Base-by-base conservation (phyloP, 2,888 invertebrate genomes). In the Callinectes sapidus region DNA sequence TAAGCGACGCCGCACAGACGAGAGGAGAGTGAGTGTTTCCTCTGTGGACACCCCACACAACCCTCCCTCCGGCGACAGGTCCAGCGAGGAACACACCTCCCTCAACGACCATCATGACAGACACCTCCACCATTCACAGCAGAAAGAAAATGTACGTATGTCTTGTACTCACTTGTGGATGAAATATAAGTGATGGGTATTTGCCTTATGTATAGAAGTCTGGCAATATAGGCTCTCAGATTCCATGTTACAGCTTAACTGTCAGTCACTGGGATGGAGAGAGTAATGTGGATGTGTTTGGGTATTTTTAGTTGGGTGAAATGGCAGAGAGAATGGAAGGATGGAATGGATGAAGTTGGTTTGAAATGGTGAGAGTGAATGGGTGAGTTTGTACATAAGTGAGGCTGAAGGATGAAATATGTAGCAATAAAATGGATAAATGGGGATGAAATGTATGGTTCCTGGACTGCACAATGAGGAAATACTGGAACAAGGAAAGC, bases 1-100 rank as follows among this genome's bases (percentile, higher is more conserved):
- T 6, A 93, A 93, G 91, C 89, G 89, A 61, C 90, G 91, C 16
- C 87, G 91, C 48, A 88, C 91, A 13, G 92, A 93, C 35, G 92
- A 93, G 61, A 28, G 91, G 32, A 93, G 91, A 71, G 89, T 71
- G 35, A 89, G 89, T n/a, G 55, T 66, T 10, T 89, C 89, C 39
- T 71, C 61, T 39, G 61, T 61, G 32, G 61, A 39, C 1, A 71
- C 28, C n/a, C n/a, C 3, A 42, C 81, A 18, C 23, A 87, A 54
- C 48, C 42, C 54, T 48, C 14, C 48, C n/a, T n/a, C 48, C 2
- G 87, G 16, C 23, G 87, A 89, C 35, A 81, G 81, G 18, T 81
- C 81, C 32, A 35, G 18, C 18, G 81, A 81, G 81, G 81, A 81
- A 32, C 35, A 35, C 8, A 42, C 61, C 89, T 71, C 89, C 14